Evolutionary conservation across 2,888 invertebrate genomes (phyloP).

Genomic region (Lepidocyrtoides sp.): DNA sequence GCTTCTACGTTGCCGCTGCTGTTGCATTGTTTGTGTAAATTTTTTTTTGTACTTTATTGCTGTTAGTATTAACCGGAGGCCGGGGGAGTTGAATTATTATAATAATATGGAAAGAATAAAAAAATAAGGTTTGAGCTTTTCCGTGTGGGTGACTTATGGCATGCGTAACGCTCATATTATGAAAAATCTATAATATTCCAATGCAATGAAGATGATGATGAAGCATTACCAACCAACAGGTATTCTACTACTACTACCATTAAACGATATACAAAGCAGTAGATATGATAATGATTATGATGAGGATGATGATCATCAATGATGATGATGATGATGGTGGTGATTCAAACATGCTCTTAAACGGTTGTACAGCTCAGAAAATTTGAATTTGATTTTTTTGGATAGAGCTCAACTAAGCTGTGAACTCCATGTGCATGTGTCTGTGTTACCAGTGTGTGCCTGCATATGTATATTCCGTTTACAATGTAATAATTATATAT

Average conservation of each 20-base stretch:
- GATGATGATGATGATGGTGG: slow-evolving; percentile 16
- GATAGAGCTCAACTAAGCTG: background rate
- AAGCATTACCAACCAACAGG: too few species aligned
- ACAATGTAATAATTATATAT: slow-evolving; percentile 63
- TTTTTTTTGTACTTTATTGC: slow-evolving; percentile 47
- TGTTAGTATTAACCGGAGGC: slow-evolving; percentile 66
- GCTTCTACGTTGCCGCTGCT: background rate
- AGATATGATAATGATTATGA: slow-evolving; percentile 21
- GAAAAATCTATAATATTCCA: background rate
- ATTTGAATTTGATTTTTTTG: slow-evolving; percentile 15
- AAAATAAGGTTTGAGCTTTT: slow-evolving; percentile 37
- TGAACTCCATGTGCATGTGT: background rate
- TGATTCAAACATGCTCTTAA: slow-evolving; percentile 23
- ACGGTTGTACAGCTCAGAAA: slow-evolving; percentile 8
- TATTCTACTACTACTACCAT: background rate
- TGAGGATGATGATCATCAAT: too few species aligned
- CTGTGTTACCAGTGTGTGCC: background rate
- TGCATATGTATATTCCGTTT: background rate
- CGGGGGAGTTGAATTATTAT: slow-evolving; percentile 37
- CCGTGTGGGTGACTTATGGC: slow-evolving; percentile 79
- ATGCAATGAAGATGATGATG: background rate
- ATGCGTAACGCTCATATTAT: slow-evolving; percentile 6
- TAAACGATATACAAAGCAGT: slow-evolving; percentile 3
- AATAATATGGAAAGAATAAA: slow-evolving; percentile 28
- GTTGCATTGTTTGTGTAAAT: slow-evolving; percentile 34